Base-by-base conservation (phyloP, 2,113 vertebrate species). In the Myiagra hebetior region DNA sequence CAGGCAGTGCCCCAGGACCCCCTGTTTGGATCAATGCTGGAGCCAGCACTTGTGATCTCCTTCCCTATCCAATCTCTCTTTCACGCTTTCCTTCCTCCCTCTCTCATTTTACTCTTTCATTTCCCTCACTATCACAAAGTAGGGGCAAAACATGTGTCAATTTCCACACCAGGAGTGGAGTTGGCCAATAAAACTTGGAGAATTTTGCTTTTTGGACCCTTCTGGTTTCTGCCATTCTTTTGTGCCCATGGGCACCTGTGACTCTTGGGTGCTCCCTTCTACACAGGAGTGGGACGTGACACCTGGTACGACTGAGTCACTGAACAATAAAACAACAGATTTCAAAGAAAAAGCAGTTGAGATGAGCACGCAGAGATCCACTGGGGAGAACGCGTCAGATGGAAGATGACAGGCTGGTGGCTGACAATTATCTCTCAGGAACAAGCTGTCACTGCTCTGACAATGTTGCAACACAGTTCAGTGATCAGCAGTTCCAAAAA, bases 91-190 rank as follows among this genome's bases (percentile, higher is more conserved):
- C 77, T 67, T 14, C 52, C 46, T 30, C n/a, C n/a, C 62, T 53
- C 53, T n/a, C 52, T 18, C 9, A 18, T 26, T 27, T 53, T 2
- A 7, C 28, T n/a, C 37, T 60, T 81, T 21, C 17, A 12, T 89
- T 82, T 47, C 62, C 60, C 53, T 60, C 69, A 30, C 37, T 14
- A 0, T 50, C 15, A 60, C n/a, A 22, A 53, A 3, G 7, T 1
- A 13, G 28, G 33, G 28, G 27, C 5, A 26, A 28, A 67, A 7
- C 23, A 2, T 1, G 17, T 0, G 0, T 10, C 0, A 0, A 13
- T 60, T 52, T 30, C 46, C 69, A 39, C 4, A 0, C 27, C 4
- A 2, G 2, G 23, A 1, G 13, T 24, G 68, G 46, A 68, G 46
- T 0, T 47, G 62, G 46, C 28, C 53, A 35, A 4, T 41, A 30